Base-by-base conservation (phyloP, 2,888 invertebrate species). In the Helicoverpa assulta region DNA sequence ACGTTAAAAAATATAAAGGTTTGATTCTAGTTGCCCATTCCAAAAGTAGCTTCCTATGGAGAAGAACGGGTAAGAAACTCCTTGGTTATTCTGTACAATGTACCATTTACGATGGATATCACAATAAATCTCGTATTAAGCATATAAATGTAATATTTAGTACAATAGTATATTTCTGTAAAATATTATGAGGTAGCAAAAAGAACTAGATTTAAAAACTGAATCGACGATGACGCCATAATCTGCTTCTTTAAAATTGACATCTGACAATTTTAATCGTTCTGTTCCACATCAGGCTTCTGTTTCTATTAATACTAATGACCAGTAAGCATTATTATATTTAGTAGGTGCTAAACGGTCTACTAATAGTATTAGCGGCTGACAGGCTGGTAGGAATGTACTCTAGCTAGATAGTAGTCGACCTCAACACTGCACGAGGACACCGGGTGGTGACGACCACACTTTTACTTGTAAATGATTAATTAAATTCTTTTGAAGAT, bases 331-430 rank as follows among this genome's bases (percentile, higher is more conserved):
- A 47, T 55, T 53, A 75, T 58, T 64, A 57, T 59, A 65, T 55
- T 33, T 58, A 57, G 54, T 58, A 57, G 51, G 60, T 55, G 55
- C 61, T 56, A 76, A 76, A 65, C 14, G 67, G 66, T 73, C 62
- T 57, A 59, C 67, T 72, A 62, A 76, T 67, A 68, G 65, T 67
- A 43, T 73, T 26, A 81, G 60, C 52, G 57, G 55, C 65, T 77
- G 67, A 51, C 64, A 67, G 59, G 56, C 64, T 67, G 76, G 67
- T 80, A 76, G 86, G 90, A 87, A 90, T 90, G 85, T 80, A 85
- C 85, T 88, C 85, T 88, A 89, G 94, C 85, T 88, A 89, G 94
- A 95, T 95, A 92, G 95, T 94, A 91, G 95, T 93, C 84, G 92
- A 89, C 95, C 95, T 95, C 89, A 92, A 85, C 89, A 87, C 86